phyloP scores from a whole-genome alignment of 2,113 vertebrate species.

The Myotis davidii region DNA sequence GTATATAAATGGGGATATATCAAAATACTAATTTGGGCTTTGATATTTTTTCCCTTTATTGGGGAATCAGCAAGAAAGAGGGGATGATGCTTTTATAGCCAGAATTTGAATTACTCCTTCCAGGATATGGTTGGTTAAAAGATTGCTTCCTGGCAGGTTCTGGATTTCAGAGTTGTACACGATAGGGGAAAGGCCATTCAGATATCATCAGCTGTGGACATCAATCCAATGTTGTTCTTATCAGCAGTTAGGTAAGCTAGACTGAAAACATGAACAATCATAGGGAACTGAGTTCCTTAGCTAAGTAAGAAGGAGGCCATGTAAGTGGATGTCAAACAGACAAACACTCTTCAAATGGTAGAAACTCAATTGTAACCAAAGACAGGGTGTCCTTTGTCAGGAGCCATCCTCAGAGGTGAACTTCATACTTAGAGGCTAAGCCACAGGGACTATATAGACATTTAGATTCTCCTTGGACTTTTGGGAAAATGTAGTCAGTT shows the following conservation, averaged over 20 bases:
- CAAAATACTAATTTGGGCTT: not conserved
- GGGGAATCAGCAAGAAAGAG: not conserved
- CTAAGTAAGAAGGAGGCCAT: not conserved
- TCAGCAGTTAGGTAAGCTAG: not conserved
- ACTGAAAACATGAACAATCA: not conserved
- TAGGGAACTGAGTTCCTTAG: not conserved
- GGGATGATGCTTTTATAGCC: not conserved
- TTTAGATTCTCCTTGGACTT: not conserved
- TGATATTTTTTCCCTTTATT: slow-evolving; percentile 28
- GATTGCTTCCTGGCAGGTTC: not conserved
- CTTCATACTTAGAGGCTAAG: not conserved
- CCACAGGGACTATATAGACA: not conserved
- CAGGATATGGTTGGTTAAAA: not conserved
- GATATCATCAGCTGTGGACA: not conserved
- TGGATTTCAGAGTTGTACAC: not conserved
- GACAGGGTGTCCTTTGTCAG: not conserved
- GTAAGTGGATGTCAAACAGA: not conserved
- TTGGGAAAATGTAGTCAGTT: not conserved
- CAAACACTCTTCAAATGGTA: not conserved
- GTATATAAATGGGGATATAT: not conserved
- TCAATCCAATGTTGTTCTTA: not conserved
- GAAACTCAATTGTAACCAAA: not conserved
- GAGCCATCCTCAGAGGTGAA: not conserved
- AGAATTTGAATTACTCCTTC: not conserved
- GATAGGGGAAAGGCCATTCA: not conserved